A percentile compares a stretch with the other conserved stretches of the same genome.
Evolutionary conservation across 2,888 invertebrate species (phyloP).

Genomic region (Leptinotarsa tumamoca): DNA sequence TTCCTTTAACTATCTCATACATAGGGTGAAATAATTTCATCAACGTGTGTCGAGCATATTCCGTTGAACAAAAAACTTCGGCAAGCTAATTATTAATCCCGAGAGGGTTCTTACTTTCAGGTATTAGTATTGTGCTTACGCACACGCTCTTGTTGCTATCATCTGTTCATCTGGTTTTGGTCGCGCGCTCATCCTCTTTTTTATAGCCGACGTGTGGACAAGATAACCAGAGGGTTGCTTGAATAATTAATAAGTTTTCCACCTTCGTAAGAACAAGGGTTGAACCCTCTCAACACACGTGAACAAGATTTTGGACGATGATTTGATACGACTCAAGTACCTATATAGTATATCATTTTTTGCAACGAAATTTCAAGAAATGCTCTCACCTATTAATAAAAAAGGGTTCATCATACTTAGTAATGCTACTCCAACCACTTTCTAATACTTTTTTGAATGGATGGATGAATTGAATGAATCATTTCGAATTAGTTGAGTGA

Average conservation of each 20-base stretch:
- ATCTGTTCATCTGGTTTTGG: constrained; percentile 60
- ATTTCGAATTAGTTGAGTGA: too few species aligned
- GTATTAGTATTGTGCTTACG: constrained; percentile 55
- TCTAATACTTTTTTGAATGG: too few species aligned
- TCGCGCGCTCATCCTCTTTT: constrained; percentile 53
- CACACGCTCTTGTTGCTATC: constrained; percentile 57
- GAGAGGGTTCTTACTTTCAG: constrained; percentile 55
- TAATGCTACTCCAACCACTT: too few species aligned
- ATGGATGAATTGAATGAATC: too few species aligned
- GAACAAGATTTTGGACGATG: neutral
- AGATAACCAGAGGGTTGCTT: constrained; percentile 49
- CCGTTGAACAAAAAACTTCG: constrained; percentile 24
- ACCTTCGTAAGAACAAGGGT: constrained; percentile 27
- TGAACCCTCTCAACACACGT: constrained; percentile 12
- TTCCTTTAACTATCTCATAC: too few species aligned
- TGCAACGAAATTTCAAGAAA: neutral
- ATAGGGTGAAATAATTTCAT: too few species aligned
- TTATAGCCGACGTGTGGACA: constrained; percentile 54
- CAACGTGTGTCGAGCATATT: too few species aligned
- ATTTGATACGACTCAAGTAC: neutral
- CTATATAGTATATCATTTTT: neutral
- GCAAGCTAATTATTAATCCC: constrained; percentile 56
- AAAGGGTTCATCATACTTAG: too few species aligned
- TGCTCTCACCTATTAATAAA: too few species aligned
- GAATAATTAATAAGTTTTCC: constrained; percentile 46